Conservation (phyloP, 2,113 vertebrate genomes). For the Sphyrna mokarran region DNA sequence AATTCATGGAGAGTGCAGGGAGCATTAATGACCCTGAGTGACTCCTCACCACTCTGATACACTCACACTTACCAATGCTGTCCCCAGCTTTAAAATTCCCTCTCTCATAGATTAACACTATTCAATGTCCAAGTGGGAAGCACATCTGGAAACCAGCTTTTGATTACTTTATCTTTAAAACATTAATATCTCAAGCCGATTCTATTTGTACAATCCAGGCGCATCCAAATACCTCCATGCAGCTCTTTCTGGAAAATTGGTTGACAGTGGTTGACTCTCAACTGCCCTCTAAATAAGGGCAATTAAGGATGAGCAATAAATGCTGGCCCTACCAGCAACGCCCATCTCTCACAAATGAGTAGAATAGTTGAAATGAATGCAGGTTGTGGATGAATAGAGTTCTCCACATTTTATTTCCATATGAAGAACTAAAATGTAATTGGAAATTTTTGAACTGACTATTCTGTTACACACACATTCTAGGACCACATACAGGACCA, state of each 20-base stretch:
- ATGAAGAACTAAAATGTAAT: neutral
- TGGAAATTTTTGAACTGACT: neutral
- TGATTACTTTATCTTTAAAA: constrained; percentile 15
- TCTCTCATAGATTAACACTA: neutral
- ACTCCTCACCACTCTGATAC: constrained; percentile 40
- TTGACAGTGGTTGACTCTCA: neutral
- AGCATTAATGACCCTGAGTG: constrained; percentile 40
- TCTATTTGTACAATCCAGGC: neutral
- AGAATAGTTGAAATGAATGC: neutral
- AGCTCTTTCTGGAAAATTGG: neutral
- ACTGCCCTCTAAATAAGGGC: too few relatives aligned
- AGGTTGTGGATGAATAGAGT: neutral
- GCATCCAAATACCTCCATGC: neutral
- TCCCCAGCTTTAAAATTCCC: neutral
- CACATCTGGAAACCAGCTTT: constrained; percentile 9
- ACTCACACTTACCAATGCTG: constrained; percentile 39
- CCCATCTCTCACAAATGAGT: too few relatives aligned
- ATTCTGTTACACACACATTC: neutral
- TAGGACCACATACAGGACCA: neutral
- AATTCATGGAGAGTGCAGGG: constrained; percentile 18
- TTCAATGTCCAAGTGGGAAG: neutral
- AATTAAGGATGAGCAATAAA: too few relatives aligned
- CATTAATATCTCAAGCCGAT: neutral
- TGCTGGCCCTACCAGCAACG: too few relatives aligned
- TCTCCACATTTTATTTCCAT: neutral